Evolutionary conservation across 2,113 vertebrate species (phyloP), one percentile per base, ranked within the genome.

Genomic region (Brienomyrus longianalis): DNA sequence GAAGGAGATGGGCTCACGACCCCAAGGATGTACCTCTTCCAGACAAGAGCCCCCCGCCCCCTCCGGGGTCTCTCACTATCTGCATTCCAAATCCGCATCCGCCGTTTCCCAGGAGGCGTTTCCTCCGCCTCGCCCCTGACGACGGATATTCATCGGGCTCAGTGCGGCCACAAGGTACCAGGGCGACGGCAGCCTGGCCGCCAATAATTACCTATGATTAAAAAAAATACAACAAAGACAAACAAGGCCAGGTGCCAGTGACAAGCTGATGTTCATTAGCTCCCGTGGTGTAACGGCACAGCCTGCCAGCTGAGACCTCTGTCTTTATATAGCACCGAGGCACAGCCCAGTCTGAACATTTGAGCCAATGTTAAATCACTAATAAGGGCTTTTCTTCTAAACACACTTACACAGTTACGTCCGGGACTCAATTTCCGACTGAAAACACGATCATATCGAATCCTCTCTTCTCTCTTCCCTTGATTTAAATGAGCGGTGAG

Each of bases 11-110:
- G 62, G 3, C 62, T 70, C 62, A 11, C n/a, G 1, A 31, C n/a
- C 35, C 70, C 70, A 5, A 3, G 3, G 13, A 15, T 35, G 3
- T 3, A 31, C 8, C 51, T 3, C 31, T 47, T 89, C 90, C 56
- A 77, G 91, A 92, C 89, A 6, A 23, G 21, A 59, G 0, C 77
- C n/a, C 88, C 66, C 52, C 86, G 88, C 2, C 6, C 43, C 23
- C 80, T 9, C n/a, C 89, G 54, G 89, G 52, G 17, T 83, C 83
- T 1, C 90, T 62, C 89, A 27, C 89, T 86, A 62, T 89, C 54
- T 31, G 84, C 66, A 91, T 91, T 83, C 83, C 91, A 88, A 56
- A 10, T 91, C 66, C 86, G 48, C 92, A 90, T 91, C 91, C 56
- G 31, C 54, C 48, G 23, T 74, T 43, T 89, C 88, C 10, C 13